Conservation (phyloP, 2,797 vertebrate genomes). For the Epinephelus malabaricus region DNA sequence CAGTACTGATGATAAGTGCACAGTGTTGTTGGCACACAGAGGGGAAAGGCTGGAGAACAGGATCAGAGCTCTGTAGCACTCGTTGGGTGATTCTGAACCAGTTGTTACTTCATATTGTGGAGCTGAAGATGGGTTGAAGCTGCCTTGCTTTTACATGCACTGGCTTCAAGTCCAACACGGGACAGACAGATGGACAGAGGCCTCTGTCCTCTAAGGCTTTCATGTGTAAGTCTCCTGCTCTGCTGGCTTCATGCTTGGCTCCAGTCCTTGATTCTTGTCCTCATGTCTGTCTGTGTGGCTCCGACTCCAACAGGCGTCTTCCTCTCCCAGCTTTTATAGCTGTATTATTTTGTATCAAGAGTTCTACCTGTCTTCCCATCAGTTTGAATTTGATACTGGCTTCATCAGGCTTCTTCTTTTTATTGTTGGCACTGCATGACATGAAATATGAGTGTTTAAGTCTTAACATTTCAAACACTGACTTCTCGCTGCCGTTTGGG, state of each 20-base stretch:
- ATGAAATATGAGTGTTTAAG: not conserved
- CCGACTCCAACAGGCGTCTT: not conserved
- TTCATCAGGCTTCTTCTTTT: not conserved
- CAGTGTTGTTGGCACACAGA: slow-evolving; percentile 2
- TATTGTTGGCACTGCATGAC: not conserved
- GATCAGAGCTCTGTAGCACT: not conserved
- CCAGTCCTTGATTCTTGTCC: not conserved
- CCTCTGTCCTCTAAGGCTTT: too few relatives aligned
- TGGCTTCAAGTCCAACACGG: not conserved
- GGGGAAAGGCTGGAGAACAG: not conserved
- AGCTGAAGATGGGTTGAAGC: not conserved
- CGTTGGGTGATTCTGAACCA: not conserved
- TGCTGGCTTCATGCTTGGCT: not conserved
- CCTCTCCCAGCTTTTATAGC: not conserved
- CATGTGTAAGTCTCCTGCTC: too few relatives aligned
- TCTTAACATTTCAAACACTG: slow-evolving; percentile 21
- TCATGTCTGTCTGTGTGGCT: not conserved
- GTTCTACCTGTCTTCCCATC: not conserved
- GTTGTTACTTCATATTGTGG: not conserved
- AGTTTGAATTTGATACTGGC: not conserved
- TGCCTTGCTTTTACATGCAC: not conserved
- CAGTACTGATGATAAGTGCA: not conserved
- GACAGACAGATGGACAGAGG: too few relatives aligned
- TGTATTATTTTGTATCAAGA: not conserved
- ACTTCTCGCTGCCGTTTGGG: not conserved